A percentile compares a stretch with the other conserved stretches of the same genome.
These are phyloP conservation scores for Coreoperca whiteheadi DNA, from an alignment of 2,113 vertebrate species.

Conservation along the genomic window DNA sequence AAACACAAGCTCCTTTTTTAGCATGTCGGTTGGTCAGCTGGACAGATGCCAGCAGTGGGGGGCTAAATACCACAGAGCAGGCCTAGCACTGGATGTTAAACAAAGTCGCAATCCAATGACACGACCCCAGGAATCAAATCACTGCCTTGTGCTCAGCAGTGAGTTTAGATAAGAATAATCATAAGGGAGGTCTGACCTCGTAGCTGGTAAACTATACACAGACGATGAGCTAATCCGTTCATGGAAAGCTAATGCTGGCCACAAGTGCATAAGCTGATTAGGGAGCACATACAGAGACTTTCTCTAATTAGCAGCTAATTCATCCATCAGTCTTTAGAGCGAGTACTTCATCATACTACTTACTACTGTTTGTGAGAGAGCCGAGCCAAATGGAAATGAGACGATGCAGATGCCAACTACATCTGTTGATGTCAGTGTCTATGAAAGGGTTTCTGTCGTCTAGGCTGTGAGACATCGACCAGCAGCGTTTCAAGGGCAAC, in stretches of 20 bases:
- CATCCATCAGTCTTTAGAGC: neutral
- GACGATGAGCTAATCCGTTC: conserved; percentile 44
- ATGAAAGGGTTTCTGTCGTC: conserved; percentile 15
- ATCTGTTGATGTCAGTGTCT: conserved; percentile 7
- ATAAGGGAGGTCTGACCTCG: conserved; percentile 29
- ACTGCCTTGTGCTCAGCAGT: neutral
- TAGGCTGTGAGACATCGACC: neutral
- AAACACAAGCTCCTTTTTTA: conserved; percentile 33
- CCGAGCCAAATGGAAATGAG: conserved; percentile 18
- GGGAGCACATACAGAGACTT: conserved; percentile 9
- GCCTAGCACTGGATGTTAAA: neutral
- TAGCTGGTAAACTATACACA: conserved; percentile 11
- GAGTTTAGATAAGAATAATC: conserved; percentile 29
- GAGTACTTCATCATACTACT: conserved; percentile 7
- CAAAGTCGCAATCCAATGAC: neutral
- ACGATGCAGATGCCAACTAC: neutral
- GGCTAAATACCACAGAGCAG: conserved; percentile 32
- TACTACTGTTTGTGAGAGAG: neutral
- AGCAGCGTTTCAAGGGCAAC: conserved; percentile 5
- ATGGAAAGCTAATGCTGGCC: conserved; percentile 48
- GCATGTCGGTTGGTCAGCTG: conserved; percentile 39
- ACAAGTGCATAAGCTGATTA: conserved; percentile 59
- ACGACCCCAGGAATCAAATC: neutral
- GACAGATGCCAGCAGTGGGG: conserved; percentile 12
- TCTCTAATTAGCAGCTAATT: conserved; percentile 22